A percentile compares a stretch with the other conserved stretches of the same genome.
These are phyloP conservation scores for Pyxicephalus adspersus DNA, from an alignment of 2,113 vertebrate species.

Conservation along the genomic window DNA sequence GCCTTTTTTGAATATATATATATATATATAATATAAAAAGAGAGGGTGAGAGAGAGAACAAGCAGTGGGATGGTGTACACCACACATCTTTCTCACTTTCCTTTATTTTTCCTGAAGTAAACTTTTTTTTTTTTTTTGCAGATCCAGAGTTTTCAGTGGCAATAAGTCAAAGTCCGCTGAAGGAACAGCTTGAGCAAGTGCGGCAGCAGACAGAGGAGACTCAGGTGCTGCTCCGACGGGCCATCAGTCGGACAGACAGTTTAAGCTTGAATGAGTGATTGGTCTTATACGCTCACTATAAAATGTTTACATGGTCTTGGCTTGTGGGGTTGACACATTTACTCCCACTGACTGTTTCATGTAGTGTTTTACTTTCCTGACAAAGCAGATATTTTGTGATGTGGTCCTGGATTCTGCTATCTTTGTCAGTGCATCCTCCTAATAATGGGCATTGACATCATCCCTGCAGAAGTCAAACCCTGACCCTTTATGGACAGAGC, in stretches of 20 bases:
- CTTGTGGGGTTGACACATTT: conserved; percentile 11
- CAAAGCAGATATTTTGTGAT: conserved; percentile 33
- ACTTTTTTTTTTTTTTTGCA: conserved; percentile 52
- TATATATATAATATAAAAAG: too few species aligned
- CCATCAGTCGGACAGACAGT: conserved; percentile 56
- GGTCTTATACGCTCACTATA: neutral
- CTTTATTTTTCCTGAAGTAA: too few species aligned
- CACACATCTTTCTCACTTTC: too few species aligned
- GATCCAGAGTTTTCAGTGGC: conserved; percentile 66
- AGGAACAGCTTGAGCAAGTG: conserved; percentile 64
- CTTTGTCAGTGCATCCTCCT: neutral
- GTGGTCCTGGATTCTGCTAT: neutral
- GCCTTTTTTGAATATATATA: too few species aligned
- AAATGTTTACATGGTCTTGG: conserved; percentile 30
- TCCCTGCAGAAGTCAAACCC: neutral
- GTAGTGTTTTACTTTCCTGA: conserved; percentile 24
- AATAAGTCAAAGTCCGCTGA: conserved; percentile 62
- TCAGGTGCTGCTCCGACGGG: conserved; percentile 66
- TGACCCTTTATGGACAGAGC: neutral
- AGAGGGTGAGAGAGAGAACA: too few species aligned
- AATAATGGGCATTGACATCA: neutral
- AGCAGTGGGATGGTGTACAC: too few species aligned
- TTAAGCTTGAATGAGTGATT: conserved; percentile 54
- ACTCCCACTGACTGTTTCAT: conserved; percentile 36
- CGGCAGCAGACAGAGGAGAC: conserved; percentile 69